Percentiles rank a stretch among this genome's conserved stretches.
Conservation (phyloP, 2,797 vertebrate species). For the Sebastes iracundus region DNA sequence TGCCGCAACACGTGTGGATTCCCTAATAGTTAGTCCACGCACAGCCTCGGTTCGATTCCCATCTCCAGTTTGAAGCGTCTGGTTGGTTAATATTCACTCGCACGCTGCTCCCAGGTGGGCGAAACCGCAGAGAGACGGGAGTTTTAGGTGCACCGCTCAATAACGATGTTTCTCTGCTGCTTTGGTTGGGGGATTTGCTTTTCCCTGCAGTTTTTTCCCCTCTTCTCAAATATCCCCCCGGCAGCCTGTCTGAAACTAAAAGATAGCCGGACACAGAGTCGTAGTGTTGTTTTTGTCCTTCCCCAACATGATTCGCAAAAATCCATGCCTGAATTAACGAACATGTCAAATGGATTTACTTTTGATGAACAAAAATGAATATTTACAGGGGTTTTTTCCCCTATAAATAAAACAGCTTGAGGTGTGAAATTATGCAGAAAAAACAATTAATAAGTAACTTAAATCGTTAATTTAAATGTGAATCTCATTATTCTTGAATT, state of each 20-base stretch:
- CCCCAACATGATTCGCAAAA: background rate
- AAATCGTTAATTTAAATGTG: background rate
- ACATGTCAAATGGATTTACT: background rate
- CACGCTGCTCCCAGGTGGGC: conserved; percentile 21
- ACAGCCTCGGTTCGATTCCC: conserved; percentile 2
- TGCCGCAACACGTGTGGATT: background rate
- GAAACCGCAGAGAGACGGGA: conserved; percentile 21
- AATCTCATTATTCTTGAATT: background rate
- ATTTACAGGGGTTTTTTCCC: background rate
- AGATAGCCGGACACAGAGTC: background rate
- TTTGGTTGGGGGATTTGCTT: conserved; percentile 38
- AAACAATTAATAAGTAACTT: background rate
- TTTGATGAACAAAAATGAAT: background rate
- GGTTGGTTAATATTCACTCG: conserved; percentile 42
- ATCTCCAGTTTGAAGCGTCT: conserved; percentile 14
- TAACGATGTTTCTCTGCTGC: conserved; percentile 16
- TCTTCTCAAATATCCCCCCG: background rate
- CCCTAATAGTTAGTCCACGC: background rate
- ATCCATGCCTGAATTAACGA: background rate
- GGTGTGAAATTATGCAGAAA: background rate
- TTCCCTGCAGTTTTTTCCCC: background rate
- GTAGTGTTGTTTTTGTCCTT: background rate
- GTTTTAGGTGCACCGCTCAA: conserved; percentile 12
- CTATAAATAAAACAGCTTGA: background rate
- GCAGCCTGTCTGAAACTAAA: background rate